phyloP scores from a whole-genome alignment of 64 coral and sea anemone genomes.

The Pocillopora damicornis region DNA sequence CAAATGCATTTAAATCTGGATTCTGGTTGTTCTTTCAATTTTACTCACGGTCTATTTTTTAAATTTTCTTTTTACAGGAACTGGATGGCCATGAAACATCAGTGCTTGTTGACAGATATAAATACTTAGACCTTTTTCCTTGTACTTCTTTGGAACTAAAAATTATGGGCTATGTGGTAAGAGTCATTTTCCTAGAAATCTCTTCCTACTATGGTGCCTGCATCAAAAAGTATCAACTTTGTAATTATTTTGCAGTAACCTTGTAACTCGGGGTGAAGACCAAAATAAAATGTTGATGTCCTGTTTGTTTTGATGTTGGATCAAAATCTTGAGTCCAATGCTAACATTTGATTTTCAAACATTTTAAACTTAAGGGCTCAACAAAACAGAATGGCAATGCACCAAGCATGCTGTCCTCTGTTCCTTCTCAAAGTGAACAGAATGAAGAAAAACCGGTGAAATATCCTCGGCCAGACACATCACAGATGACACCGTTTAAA shows the following conservation, averaged over 20 bases:
- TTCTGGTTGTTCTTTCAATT: too few species aligned
- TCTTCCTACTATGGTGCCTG: not conserved
- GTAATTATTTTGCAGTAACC: too few species aligned
- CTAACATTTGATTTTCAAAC: too few species aligned
- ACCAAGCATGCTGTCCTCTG: slow-evolving; percentile 18
- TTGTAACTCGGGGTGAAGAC: too few species aligned
- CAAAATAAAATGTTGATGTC: too few species aligned
- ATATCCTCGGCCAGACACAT: slow-evolving; percentile 71
- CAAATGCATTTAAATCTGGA: too few species aligned
- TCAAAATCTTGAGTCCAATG: too few species aligned
- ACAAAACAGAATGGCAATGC: slow-evolving; percentile 52
- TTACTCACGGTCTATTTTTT: too few species aligned
- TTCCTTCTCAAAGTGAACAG: slow-evolving; percentile 50
- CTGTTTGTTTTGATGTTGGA: too few species aligned
- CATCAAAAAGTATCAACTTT: not conserved
- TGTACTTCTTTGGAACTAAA: slow-evolving; percentile 80
- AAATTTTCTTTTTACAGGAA: slow-evolving; percentile 48
- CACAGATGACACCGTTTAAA: slow-evolving; percentile 98
- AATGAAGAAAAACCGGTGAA: slow-evolving; percentile 68
- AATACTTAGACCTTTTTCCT: slow-evolving; percentile 84
- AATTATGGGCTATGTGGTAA: slow-evolving; percentile 97
- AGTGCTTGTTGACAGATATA: slow-evolving; percentile 92
- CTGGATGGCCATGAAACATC: slow-evolving; percentile 80
- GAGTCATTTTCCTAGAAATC: not conserved
- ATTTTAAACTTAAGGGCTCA: slow-evolving; percentile 40